phyloP scores from a whole-genome alignment of 2,888 invertebrate genomes.

The Tipula confusa region DNA sequence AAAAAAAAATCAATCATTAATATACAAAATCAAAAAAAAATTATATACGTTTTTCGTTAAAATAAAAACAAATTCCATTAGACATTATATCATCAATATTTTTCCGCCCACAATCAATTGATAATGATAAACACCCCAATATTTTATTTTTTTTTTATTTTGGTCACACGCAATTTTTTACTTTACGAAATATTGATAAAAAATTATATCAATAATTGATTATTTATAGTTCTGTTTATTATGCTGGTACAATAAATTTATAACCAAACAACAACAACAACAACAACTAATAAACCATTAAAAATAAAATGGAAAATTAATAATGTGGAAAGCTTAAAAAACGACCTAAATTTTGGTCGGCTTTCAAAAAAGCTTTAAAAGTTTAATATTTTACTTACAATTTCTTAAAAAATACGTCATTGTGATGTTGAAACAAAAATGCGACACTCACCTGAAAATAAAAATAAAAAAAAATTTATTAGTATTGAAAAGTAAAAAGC shows the following conservation, averaged over 20 bases:
- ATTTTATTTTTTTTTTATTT: not conserved
- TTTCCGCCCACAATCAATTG: slow-evolving; percentile 20
- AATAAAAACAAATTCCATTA: not conserved
- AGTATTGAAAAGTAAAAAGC: too few species aligned
- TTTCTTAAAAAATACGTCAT: too few species aligned
- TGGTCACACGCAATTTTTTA: slow-evolving; percentile 20
- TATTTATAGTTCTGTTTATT: slow-evolving; percentile 25
- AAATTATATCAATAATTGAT: slow-evolving; percentile 25
- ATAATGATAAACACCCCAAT: not conserved
- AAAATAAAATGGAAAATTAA: not conserved
- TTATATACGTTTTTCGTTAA: not conserved
- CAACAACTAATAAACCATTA: too few species aligned
- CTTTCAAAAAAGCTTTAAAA: too few species aligned
- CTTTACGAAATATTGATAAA: not conserved
- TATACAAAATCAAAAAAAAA: not conserved
- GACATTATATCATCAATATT: not conserved
- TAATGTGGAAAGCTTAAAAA: not conserved
- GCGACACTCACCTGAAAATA: too few species aligned
- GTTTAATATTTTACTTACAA: too few species aligned
- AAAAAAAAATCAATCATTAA: not conserved
- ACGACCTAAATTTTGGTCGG: too few species aligned
- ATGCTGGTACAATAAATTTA: not conserved
- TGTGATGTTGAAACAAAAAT: too few species aligned
- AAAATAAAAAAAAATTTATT: too few species aligned
- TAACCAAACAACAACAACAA: too few species aligned